Evolutionary conservation across 2,113 vertebrate genomes (phyloP).

Genomic region (Eurystomus gularis): DNA sequence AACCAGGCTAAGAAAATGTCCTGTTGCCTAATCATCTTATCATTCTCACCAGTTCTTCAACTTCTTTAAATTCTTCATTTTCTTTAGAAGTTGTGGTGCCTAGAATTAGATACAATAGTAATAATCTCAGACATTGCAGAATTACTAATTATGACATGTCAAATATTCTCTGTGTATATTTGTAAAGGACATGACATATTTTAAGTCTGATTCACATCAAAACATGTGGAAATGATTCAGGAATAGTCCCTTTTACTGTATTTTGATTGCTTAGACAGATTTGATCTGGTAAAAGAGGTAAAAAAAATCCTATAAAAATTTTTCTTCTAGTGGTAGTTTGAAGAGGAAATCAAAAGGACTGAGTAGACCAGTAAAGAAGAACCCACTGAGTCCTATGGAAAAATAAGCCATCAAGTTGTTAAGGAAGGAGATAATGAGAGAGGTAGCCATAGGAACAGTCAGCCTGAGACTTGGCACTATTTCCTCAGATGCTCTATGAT

Average conservation of each 20-base stretch:
- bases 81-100: background rate
- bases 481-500: background rate
- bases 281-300: background rate
- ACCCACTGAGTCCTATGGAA: background rate
- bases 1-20: background rate
- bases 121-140: background rate
- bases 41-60: background rate
- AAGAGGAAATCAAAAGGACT: background rate
- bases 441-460: background rate
- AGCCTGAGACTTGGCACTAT: background rate
- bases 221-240: background rate
- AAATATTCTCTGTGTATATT: background rate
- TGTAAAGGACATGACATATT: background rate
- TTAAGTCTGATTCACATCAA: background rate
- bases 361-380: background rate
- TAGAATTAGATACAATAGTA: background rate
- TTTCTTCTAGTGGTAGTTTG: background rate
- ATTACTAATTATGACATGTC: background rate
- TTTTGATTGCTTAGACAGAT: background rate
- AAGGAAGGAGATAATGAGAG: background rate
- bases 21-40: background rate
- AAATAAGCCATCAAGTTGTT: background rate
- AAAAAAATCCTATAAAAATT: background rate
- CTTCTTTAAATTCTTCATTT: background rate
- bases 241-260: background rate